Evolutionary conservation across 1,140 invertebrate genomes (phyloP).

Genomic region (Diachasma alloeum): DNA sequence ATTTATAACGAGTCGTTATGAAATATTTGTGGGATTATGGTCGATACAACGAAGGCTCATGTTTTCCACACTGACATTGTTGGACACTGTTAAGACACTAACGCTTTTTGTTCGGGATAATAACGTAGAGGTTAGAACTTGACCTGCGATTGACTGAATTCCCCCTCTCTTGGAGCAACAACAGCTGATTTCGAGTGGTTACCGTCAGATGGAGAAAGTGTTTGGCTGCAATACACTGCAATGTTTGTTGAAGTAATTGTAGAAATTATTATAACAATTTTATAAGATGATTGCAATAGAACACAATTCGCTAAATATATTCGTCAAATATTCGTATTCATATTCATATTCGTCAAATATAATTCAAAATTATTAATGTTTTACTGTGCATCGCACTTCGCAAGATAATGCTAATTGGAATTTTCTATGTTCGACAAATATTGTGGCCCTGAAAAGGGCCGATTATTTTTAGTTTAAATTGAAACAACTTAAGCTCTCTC

Average conservation of each 20-base stretch:
- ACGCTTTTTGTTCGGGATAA: background rate
- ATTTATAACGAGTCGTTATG: background rate
- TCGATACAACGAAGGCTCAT: background rate
- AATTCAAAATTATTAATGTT: too few relatives aligned
- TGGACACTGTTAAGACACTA: background rate
- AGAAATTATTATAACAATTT: too few relatives aligned
- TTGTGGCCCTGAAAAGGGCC: too few relatives aligned
- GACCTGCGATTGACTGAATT: background rate
- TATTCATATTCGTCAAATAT: too few relatives aligned
- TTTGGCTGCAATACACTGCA: background rate
- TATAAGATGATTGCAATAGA: too few relatives aligned
- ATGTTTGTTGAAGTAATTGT: background rate
- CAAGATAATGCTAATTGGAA: too few relatives aligned
- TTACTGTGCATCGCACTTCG: too few relatives aligned
- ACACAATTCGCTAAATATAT: too few relatives aligned
- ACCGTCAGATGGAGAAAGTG: background rate
- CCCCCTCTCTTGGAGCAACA: background rate
- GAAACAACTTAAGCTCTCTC: too few relatives aligned
- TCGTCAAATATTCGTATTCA: too few relatives aligned
- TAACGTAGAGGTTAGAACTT: background rate
- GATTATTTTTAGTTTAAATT: too few relatives aligned
- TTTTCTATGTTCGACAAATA: too few relatives aligned
- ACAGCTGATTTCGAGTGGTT: background rate
- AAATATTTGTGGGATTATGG: background rate
- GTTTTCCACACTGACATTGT: background rate